phyloP scores from a whole-genome alignment of 2,797 vertebrate genomes.

The Acanthis flammea region DNA sequence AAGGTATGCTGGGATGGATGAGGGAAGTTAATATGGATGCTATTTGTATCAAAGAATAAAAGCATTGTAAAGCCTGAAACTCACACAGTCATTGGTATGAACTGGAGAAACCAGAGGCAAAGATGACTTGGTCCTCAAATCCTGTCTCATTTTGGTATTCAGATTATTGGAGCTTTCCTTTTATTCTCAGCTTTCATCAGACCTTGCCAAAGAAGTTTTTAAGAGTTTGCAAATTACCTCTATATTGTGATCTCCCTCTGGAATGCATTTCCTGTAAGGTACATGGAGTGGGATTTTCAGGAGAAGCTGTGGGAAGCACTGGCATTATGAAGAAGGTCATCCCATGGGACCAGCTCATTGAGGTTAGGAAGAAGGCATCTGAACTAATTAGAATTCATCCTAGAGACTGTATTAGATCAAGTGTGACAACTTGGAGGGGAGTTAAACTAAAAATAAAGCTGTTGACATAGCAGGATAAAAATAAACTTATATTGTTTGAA shows the following conservation, averaged over 20 bases:
- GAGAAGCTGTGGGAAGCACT: background rate
- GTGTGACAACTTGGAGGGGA: background rate
- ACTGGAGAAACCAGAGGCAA: background rate
- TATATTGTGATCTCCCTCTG: background rate
- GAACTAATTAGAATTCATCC: background rate
- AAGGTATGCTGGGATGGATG: background rate
- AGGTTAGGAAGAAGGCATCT: background rate
- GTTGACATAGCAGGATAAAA: background rate
- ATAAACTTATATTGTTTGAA: background rate
- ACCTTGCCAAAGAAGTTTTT: background rate
- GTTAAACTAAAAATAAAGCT: background rate
- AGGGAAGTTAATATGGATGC: background rate
- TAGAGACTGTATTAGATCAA: background rate
- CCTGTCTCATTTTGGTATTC: background rate
- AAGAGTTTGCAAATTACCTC: background rate
- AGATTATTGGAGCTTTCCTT: background rate
- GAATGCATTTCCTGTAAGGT: background rate
- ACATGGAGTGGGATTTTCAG: background rate
- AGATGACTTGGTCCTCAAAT: background rate
- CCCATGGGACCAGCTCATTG: background rate
- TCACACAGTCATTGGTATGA: background rate
- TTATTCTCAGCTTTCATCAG: background rate
- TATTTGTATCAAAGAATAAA: background rate
- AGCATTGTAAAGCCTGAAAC: background rate
- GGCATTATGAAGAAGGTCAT: background rate